Evolutionary conservation across 2,113 vertebrate species (phyloP), one percentile per base, ranked within the genome.

Genomic region (cat (Felis catus)): DNA sequence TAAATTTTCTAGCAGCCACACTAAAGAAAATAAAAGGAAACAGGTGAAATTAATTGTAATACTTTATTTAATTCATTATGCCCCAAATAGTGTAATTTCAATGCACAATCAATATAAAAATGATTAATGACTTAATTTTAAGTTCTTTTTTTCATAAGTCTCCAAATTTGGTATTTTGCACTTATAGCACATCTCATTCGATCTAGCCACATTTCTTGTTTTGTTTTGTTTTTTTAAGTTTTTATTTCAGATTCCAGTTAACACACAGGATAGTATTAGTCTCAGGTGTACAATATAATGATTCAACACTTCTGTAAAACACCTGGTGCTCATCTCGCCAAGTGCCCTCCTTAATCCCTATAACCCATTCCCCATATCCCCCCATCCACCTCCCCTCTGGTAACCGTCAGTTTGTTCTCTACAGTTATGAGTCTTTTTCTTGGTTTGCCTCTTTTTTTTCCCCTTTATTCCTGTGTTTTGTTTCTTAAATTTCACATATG

Each of bases 41-140:
- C 16, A 25, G 10, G 63, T 79, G 71, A 74, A 92, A 65, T 63
- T 48, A 61, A 90, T 48, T 91, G 83, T 39, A 91, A 91, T 55
- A 73, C 74, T 55, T 84, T 82, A 68, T 74, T 85, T 21, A 73
- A 55, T 23, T 86, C 19, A 21, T 87, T 71, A n/a, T 74, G 29
- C 65, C 65, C 15, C 53, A 92, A 87, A 48, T 79, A 65, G 15
- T 61, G 61, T 88, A 31, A 27, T 89, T 87, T 91, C 27, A n/a
- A 83, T 19, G 66, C 61, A 36, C 66, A 68, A 63, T 85, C 78
- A 70, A 19, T 61, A 76, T 94, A 45, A 91, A 85, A 53, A 68
- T 91, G 21, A 83, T 87, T 41, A 36, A 19, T 84, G 70, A 83
- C 39, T n/a, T 41, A n/a, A 63, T 74, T 97, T 95, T 91, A 41